Conservation (phyloP, 2,888 invertebrate genomes). For the Agonum fuliginosum region DNA sequence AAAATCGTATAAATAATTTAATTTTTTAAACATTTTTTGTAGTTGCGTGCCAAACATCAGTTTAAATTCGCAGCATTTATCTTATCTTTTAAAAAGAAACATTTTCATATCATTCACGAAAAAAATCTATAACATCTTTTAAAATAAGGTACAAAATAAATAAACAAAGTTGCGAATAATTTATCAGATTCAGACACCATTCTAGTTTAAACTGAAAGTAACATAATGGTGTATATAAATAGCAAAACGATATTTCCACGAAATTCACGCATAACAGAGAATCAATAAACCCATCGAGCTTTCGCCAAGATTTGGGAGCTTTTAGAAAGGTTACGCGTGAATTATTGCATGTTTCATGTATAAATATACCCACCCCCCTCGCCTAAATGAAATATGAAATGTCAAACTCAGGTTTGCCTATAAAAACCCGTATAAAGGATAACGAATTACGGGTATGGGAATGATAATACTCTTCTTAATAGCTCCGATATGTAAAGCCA, state of each 20-base stretch:
- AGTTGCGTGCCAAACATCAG: too few relatives aligned
- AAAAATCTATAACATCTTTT: neutral
- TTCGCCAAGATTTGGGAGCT: constrained; percentile 6
- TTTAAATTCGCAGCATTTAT: too few relatives aligned
- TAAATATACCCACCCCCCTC: constrained; percentile 43
- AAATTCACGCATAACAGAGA: constrained; percentile 12
- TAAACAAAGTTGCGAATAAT: neutral
- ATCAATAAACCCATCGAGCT: constrained; percentile 9
- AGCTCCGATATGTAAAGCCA: constrained; percentile 50
- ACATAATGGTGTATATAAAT: constrained; percentile 15
- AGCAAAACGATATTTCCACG: constrained; percentile 12
- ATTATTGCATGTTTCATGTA: constrained; percentile 52
- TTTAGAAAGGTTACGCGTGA: constrained; percentile 49
- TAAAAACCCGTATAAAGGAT: constrained; percentile 55
- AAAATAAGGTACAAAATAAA: neutral
- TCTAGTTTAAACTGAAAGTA: constrained; percentile 7
- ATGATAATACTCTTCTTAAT: constrained; percentile 47
- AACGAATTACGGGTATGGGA: constrained; percentile 43
- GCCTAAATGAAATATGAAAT: constrained; percentile 54
- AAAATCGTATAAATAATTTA: too few relatives aligned
- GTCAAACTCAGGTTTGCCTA: constrained; percentile 48
- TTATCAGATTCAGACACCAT: constrained; percentile 26
- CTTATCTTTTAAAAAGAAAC: too few relatives aligned
- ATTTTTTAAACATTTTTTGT: too few relatives aligned
- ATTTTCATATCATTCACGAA: neutral